These are phyloP conservation scores for Hyaena hyaena DNA, from an alignment of 2,113 vertebrate species.

Conservation along the genomic window DNA sequence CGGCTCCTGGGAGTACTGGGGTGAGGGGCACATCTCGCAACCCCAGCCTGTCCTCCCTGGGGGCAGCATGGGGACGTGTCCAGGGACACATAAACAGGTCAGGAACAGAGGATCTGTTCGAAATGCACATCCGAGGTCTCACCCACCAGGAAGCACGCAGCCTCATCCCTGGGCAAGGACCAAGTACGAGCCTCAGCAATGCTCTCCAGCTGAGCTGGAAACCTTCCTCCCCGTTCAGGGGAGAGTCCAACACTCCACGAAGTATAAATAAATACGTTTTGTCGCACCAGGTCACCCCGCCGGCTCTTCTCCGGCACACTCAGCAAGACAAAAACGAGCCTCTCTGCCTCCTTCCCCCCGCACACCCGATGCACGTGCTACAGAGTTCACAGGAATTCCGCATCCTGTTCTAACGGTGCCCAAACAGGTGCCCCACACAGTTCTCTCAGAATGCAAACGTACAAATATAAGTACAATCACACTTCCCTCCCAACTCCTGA, in stretches of 20 bases:
- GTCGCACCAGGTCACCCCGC: background rate
- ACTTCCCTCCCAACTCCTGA: background rate
- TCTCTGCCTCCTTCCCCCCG: background rate
- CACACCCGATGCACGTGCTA: background rate
- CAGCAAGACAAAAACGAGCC: background rate
- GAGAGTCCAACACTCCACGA: background rate
- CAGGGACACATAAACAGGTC: background rate
- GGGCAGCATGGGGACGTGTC: background rate
- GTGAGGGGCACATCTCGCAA: background rate
- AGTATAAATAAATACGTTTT: background rate
- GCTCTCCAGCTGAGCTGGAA: background rate
- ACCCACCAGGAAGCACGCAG: background rate
- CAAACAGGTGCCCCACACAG: too few species aligned
- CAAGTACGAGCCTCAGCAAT: background rate
- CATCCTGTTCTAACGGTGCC: background rate
- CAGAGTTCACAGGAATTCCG: background rate
- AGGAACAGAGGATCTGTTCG: background rate
- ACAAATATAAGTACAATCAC: background rate
- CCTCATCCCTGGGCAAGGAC: rapidly evolving
- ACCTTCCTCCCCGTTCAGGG: rapidly evolving
- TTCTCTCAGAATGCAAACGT: background rate
- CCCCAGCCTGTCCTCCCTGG: background rate
- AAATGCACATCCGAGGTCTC: background rate
- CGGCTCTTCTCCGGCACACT: background rate
- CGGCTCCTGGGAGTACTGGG: background rate